Conservation (phyloP, 1,140 invertebrate species). For the Euschistus heros region DNA sequence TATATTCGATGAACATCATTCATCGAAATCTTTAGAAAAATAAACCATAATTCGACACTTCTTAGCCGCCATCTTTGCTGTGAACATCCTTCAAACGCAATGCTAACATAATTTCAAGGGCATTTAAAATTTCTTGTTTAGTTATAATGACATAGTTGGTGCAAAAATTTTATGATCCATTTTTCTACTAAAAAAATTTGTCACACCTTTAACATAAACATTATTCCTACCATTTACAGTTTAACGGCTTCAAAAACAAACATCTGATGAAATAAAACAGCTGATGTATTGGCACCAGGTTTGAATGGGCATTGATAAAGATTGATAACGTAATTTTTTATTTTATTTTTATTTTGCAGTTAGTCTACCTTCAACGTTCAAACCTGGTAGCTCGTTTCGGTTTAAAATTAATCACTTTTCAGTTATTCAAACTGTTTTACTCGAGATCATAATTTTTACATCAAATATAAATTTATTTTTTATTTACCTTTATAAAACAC, state of each 20-base stretch:
- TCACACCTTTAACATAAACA: not conserved
- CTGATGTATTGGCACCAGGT: slow-evolving; percentile 1
- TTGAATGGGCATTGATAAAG: not conserved
- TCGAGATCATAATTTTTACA: too few species aligned
- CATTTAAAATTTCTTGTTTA: not conserved
- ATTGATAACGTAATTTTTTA: too few species aligned
- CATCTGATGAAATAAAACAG: slow-evolving; percentile 1
- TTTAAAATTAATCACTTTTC: too few species aligned
- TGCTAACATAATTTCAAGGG: slow-evolving; percentile 2
- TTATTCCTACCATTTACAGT: not conserved
- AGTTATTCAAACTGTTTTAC: too few species aligned
- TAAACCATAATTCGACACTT: slow-evolving; percentile 5
- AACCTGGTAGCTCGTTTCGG: too few species aligned
- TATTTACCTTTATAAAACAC: too few species aligned
- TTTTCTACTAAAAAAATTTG: not conserved
- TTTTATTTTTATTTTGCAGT: too few species aligned
- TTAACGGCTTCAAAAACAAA: not conserved
- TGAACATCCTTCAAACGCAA: not conserved
- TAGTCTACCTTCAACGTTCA: too few species aligned
- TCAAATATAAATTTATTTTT: too few species aligned
- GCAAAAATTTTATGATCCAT: not conserved
- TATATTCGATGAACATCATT: slow-evolving; percentile 5
- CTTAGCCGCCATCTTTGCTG: slow-evolving; percentile 14
- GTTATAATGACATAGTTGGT: not conserved
- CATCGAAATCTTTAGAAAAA: slow-evolving; percentile 1